A percentile compares a stretch with the other conserved stretches of the same genome.
phyloP scores from a whole-genome alignment of 1,140 invertebrate species.

The Microplitis mediator region DNA sequence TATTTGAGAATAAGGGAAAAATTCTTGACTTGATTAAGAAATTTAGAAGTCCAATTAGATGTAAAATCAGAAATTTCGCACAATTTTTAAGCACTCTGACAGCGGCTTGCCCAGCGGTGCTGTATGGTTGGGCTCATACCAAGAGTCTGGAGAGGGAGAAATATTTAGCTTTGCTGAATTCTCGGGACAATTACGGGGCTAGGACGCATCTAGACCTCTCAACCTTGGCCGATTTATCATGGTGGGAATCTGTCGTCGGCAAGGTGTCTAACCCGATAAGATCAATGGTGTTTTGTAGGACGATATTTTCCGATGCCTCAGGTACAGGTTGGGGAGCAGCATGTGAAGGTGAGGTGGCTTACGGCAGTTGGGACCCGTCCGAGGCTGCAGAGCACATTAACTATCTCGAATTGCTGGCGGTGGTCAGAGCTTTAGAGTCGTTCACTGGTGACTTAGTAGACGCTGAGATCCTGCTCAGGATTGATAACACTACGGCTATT shows the following conservation, averaged over 20 bases:
- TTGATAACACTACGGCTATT: conserved; percentile 33
- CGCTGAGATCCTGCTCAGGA: conserved; percentile 19
- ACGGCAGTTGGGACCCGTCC: conserved; percentile 30
- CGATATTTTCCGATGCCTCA: conserved; percentile 39
- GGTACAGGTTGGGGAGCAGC: conserved; percentile 35
- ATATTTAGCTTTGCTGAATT: too few relatives aligned
- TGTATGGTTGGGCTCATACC: too few relatives aligned
- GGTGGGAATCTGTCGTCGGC: conserved; percentile 34
- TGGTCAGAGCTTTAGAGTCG: conserved; percentile 34
- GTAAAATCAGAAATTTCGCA: too few relatives aligned
- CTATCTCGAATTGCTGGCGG: conserved; percentile 38
- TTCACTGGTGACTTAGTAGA: conserved; percentile 18
- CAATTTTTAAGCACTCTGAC: too few relatives aligned
- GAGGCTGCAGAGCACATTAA: conserved; percentile 39
- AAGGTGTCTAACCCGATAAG: conserved; percentile 20
- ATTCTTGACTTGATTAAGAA: too few relatives aligned
- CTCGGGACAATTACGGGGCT: too few relatives aligned
- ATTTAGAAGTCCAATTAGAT: too few relatives aligned
- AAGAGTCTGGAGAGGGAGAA: too few relatives aligned
- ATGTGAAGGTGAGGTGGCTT: conserved; percentile 22
- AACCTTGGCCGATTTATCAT: conserved; percentile 22
- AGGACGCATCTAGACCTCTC: too few relatives aligned
- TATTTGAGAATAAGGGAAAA: too few relatives aligned
- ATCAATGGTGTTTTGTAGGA: conserved; percentile 1
- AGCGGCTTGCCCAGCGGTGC: too few relatives aligned